These are phyloP conservation scores for Balaenoptera acutorostrata DNA, from an alignment of 2,113 vertebrate species.

Conservation along the genomic window DNA sequence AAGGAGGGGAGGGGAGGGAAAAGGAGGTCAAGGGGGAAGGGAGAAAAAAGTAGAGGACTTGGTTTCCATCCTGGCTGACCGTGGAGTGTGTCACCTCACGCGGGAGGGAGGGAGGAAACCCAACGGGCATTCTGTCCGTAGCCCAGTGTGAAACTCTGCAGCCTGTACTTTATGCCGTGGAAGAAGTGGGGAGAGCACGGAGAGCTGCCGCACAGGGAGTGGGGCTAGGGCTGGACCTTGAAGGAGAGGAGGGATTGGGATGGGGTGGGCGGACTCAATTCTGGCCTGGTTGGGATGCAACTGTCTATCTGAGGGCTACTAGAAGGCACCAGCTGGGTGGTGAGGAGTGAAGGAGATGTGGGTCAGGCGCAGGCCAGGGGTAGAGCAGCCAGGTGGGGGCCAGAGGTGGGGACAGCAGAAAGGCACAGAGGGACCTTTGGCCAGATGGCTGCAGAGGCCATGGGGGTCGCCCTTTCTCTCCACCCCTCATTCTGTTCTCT, in stretches of 20 bases:
- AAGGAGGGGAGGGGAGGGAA: not conserved
- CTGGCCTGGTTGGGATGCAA: rapidly evolving
- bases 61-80: not conserved
- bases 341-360: not conserved
- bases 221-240: not conserved
- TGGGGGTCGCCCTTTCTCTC: not conserved
- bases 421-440: not conserved
- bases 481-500: not conserved
- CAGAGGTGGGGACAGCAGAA: not conserved
- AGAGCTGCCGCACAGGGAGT: not conserved
- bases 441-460: not conserved
- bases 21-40: not conserved
- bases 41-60: not conserved
- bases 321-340: not conserved
- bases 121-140: not conserved
- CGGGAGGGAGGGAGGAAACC: not conserved
- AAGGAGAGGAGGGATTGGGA: not conserved
- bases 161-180: not conserved
- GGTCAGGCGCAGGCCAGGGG: not conserved
- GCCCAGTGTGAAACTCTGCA: not conserved
- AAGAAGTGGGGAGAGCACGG: not conserved
- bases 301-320: not conserved
- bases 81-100: not conserved
- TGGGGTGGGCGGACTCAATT: not conserved
- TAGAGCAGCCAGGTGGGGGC: not conserved